Evolutionary conservation across 2,797 vertebrate genomes (phyloP).

Genomic region (Aeoliscus strigatus): DNA sequence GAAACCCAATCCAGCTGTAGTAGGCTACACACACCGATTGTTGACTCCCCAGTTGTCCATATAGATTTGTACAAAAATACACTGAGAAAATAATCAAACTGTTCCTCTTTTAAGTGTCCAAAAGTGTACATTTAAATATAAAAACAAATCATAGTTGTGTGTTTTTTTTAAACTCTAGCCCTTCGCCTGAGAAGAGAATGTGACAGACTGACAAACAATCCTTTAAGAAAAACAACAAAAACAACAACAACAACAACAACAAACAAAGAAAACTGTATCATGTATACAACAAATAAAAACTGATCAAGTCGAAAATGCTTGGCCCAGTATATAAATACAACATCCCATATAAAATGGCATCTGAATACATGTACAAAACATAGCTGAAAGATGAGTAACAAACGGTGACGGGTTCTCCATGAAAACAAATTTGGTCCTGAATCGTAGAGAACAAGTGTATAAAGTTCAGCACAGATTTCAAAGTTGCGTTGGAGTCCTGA

Average conservation of each 20-base stretch:
- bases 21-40: constrained; percentile 87
- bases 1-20: constrained; percentile 95
- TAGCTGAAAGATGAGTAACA: constrained; percentile 82
- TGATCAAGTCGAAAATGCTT: constrained; percentile 81
- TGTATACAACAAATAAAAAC: constrained; percentile 75
- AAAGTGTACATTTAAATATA: constrained; percentile 99
- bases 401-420: constrained; percentile 86
- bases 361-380: constrained; percentile 92
- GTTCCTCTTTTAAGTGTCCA: constrained; percentile 98
- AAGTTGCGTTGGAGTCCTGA: constrained; percentile 98
- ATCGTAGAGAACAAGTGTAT: constrained; percentile 78
- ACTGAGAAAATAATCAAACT: constrained; percentile 99
- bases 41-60: constrained; percentile 93
- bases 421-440: constrained; percentile 98
- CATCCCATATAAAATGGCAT: constrained; percentile 97
- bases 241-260: no score
- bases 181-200: constrained; percentile 99
- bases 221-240: constrained; percentile 42
- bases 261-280: constrained; percentile 75
- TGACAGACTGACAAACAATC: constrained; percentile 72
- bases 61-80: constrained; percentile 99
- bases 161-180: constrained; percentile 95
- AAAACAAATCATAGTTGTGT: constrained; percentile 79
- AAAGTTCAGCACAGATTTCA: constrained; percentile 99
- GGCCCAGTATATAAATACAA: constrained; percentile 99